Percentiles rank a stretch among this genome's conserved stretches.
Conservation (phyloP, 2,888 invertebrate genomes). For the Drosophila acutilabella region DNA sequence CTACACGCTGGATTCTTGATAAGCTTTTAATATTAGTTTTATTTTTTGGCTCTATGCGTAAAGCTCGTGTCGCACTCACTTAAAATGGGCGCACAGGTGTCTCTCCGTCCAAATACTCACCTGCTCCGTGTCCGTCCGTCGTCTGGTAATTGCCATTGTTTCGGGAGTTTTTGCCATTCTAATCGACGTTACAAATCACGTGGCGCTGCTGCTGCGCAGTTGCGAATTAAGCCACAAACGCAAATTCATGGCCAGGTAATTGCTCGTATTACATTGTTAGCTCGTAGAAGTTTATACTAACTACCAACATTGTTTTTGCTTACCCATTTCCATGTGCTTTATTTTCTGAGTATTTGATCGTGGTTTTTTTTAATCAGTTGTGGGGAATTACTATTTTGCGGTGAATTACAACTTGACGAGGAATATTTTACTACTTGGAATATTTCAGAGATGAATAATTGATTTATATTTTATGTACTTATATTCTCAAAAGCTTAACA, state of each 20-base stretch:
- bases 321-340: neutral
- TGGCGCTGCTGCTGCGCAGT: constrained; percentile 37
- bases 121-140: neutral
- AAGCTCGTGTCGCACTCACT: constrained; percentile 22
- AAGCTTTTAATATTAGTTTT: constrained; percentile 27
- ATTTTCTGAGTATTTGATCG: neutral
- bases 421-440: neutral
- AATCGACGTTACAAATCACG: constrained; percentile 35
- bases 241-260: constrained; percentile 43
- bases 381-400: neutral
- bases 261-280: constrained; percentile 5
- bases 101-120: constrained; percentile 13
- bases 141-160: neutral
- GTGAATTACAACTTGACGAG: neutral
- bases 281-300: neutral
- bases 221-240: constrained; percentile 19
- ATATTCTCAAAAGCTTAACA: no score
- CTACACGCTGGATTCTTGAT: constrained; percentile 20
- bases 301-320: neutral
- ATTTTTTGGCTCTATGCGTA: constrained; percentile 12
- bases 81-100: constrained; percentile 24
- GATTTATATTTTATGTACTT: neutral
- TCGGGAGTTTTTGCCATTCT: constrained; percentile 31
- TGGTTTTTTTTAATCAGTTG: neutral
- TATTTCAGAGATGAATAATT: neutral